Evolutionary conservation across 2,113 vertebrate species (phyloP).

Genomic region (Setophaga petechia): DNA sequence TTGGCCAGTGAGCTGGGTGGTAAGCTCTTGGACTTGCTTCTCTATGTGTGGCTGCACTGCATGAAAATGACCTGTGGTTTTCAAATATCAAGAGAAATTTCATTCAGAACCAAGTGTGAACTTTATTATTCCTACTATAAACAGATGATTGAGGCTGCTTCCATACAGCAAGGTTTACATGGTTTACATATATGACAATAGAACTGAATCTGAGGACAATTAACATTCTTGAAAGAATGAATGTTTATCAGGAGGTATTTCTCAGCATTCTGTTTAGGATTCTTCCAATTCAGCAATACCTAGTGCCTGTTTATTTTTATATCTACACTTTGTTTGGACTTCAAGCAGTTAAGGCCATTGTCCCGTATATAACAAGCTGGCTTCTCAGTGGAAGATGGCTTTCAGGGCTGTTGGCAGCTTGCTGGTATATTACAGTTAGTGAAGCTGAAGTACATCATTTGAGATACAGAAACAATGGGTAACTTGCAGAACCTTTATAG

Average conservation of each 20-base stretch:
- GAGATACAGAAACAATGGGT: background rate
- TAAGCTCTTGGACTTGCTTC: background rate
- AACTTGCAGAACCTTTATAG: background rate
- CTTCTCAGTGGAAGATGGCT: slow-evolving; percentile 92
- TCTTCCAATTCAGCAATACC: slow-evolving; percentile 88
- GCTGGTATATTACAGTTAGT: slow-evolving; percentile 87
- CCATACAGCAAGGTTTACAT: slow-evolving; percentile 80
- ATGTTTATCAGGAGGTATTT: slow-evolving; percentile 96
- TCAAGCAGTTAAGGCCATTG: slow-evolving; percentile 91
- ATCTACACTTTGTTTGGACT: slow-evolving; percentile 96
- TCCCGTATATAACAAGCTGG: slow-evolving; percentile 92
- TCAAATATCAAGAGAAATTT: background rate
- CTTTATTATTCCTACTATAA: background rate
- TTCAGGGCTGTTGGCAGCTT: slow-evolving; percentile 85
- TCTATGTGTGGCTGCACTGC: background rate
- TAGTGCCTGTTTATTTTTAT: slow-evolving; percentile 97
- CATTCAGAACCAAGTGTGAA: background rate
- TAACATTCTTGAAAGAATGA: slow-evolving; percentile 97
- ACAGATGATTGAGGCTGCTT: background rate
- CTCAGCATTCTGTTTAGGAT: slow-evolving; percentile 88
- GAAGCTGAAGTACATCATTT: background rate
- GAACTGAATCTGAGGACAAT: slow-evolving; percentile 95
- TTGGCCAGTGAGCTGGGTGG: background rate
- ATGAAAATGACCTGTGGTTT: background rate
- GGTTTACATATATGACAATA: slow-evolving; percentile 92